A percentile compares a stretch with the other conserved stretches of the same genome.
phyloP scores from a whole-genome alignment of 2,888 invertebrate genomes.

The Andrena praecox region DNA sequence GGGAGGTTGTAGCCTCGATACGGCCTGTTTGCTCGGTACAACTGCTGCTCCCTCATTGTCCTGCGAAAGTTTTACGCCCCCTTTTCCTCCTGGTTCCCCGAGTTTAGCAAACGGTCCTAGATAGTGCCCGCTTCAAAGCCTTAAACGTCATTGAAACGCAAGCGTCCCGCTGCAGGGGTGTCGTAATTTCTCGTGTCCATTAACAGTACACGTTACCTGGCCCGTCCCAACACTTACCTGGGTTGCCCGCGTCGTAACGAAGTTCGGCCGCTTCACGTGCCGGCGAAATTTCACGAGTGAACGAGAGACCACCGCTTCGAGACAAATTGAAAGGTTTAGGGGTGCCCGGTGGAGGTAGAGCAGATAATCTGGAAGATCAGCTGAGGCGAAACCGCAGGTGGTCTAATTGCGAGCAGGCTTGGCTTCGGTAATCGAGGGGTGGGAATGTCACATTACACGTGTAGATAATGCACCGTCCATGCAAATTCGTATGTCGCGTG shows the following conservation, averaged over 20 bases:
- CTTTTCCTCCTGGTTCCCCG: not conserved
- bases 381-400: slow-evolving; percentile 63
- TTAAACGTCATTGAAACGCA: no score
- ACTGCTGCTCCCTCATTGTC: slow-evolving; percentile 25
- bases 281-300: not conserved
- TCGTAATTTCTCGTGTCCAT: no score
- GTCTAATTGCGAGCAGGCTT: slow-evolving; percentile 68
- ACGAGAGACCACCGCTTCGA: slow-evolving; percentile 26
- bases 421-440: slow-evolving; percentile 63
- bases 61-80: not conserved
- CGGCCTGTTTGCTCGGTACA: slow-evolving; percentile 7
- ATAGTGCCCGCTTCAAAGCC: no score
- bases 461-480: slow-evolving; percentile 72
- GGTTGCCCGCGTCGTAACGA: not conserved
- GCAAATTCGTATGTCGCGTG: slow-evolving; percentile 73
- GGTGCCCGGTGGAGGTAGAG: slow-evolving; percentile 31
- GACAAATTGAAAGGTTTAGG: slow-evolving; percentile 68
- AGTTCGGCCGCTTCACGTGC: not conserved
- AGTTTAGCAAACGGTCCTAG: not conserved
- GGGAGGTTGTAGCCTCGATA: not conserved
- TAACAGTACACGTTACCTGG: no score
- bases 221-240: not conserved
- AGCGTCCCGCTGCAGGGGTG: no score
- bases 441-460: slow-evolving; percentile 72
- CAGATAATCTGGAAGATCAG: slow-evolving; percentile 57